A percentile compares a stretch with the other conserved stretches of the same genome.
Conservation (phyloP, 2,888 invertebrate genomes). For the Meliscaeva auricollis region DNA sequence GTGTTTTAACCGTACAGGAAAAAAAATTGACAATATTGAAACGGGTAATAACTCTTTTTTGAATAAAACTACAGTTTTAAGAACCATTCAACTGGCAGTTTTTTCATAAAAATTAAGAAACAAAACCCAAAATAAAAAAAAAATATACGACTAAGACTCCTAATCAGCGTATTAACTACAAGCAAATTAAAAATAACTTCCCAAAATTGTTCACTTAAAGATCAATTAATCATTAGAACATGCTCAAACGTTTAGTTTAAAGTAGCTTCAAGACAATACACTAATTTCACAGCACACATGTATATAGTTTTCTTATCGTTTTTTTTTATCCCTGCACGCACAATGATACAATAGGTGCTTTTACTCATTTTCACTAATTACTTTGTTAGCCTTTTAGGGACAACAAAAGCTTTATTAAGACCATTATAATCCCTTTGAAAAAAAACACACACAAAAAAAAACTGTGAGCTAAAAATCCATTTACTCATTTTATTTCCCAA, state of each 20-base stretch:
- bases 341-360: background rate
- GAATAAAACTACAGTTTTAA: no score
- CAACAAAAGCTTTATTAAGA: background rate
- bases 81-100: no score
- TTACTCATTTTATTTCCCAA: conserved; percentile 60
- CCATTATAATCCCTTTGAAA: background rate
- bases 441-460: conserved; percentile 9
- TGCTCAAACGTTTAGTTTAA: background rate
- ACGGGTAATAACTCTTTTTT: no score
- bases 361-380: conserved; percentile 20
- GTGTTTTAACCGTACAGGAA: no score
- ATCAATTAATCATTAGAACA: background rate
- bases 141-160: no score
- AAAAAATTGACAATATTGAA: no score
- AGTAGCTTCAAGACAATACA: background rate
- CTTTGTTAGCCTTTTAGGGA: conserved; percentile 5
- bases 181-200: background rate
- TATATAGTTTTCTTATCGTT: background rate
- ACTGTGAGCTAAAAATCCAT: conserved; percentile 31
- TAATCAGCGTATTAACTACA: background rate
- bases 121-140: no score
- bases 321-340: background rate
- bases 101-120: no score
- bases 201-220: background rate
- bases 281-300: background rate